Conservation (phyloP, 2,113 vertebrate genomes). For the Loxodonta africana region DNA sequence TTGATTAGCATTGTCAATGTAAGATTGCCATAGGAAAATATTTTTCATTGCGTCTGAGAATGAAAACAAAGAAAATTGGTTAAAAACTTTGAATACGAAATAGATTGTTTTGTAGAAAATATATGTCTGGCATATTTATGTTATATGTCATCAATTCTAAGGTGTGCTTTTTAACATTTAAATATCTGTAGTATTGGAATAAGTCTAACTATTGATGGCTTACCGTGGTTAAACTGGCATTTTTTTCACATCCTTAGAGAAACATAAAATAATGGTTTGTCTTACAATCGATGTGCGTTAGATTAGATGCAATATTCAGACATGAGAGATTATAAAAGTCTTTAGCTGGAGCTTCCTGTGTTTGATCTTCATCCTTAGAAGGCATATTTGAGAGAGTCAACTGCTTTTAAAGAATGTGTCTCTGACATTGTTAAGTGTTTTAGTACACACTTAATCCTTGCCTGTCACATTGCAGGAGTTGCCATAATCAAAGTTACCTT, state of each 20-base stretch:
- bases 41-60: not conserved
- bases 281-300: not conserved
- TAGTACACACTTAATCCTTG: not conserved
- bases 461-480: not conserved
- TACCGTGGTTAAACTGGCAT: not conserved
- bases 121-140: not conserved
- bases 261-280: not conserved
- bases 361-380: not conserved
- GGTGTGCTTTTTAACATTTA: not conserved
- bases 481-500: not conserved
- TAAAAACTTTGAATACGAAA: not conserved
- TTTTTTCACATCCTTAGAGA: not conserved
- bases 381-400: not conserved
- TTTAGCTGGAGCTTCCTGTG: not conserved
- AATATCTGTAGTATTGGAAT: not conserved
- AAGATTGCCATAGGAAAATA: not conserved
- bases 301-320: not conserved
- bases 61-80: not conserved
- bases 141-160: not conserved
- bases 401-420: not conserved
- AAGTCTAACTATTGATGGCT: not conserved
- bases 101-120: not conserved
- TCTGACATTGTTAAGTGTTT: not conserved
- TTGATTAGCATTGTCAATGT: not conserved
- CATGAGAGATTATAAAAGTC: not conserved